Evolutionary conservation across 2,113 vertebrate genomes (phyloP), one percentile per base, ranked within the genome.

Genomic region (Oreotrochilus melanogaster): DNA sequence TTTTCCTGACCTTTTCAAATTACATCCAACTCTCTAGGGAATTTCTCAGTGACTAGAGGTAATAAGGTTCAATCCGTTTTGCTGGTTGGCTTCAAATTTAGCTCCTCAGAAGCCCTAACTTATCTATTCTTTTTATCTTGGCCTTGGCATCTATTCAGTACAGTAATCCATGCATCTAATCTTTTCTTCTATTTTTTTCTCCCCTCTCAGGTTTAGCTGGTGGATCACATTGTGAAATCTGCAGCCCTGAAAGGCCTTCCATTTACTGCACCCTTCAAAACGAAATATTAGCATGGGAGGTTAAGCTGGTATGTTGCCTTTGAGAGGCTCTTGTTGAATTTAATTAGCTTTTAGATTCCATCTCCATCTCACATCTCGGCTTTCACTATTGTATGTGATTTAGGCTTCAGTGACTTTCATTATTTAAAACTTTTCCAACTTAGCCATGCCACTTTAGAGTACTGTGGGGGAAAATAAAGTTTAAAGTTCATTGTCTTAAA

Each of bases 61-160:
- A 98, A 98, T 98, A 98, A 98, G 97, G 97, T 98, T 98, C 98
- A 98, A 98, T 98, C 98, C 80, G 79, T 98, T 98, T 98, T 98
- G 97, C 97, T 78, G 83, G 95, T 97, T 98, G 97, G 90, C 97
- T 98, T 98, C 97, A 97, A 98, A 98, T 98, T 98, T 96, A 97
- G 96, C 97, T 98, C 95, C 86, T 96, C 92, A 73, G 50, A 94
- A 97, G 96, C 95, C 93, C 89, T 93, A 97, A 97, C 95, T 98
- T 98, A 98, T 98, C 98, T 97, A 48, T 98, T 98, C 97, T 97
- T 97, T 98, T 98, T 96, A 98, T 98, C 97, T 97, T 92, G 88
- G 95, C 74, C 86, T 94, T 98, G 96, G 96, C 97, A 95, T 97
- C 95, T 93, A 97, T 98, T 98, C 97, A 96, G 90, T 92, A 81